Conservation (phyloP, 2,113 vertebrate species). For the Nyctibius bracteatus region DNA sequence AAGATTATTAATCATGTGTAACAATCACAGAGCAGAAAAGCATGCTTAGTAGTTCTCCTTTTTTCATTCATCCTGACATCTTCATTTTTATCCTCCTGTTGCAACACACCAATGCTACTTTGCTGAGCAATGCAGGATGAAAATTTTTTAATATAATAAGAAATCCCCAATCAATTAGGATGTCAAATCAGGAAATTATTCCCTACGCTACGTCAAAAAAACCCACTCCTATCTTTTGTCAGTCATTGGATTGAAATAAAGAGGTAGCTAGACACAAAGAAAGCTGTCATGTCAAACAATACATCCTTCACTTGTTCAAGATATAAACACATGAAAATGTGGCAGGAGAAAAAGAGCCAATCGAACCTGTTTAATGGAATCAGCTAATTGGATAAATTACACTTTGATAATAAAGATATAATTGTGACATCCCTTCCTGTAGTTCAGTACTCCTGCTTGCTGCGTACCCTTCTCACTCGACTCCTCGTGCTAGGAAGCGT, state of each 20-base stretch:
- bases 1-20: neutral
- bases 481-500: neutral
- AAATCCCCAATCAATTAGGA: conserved; percentile 31
- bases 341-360: conserved; percentile 47
- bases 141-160: neutral
- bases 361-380: conserved; percentile 51
- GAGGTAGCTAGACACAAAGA: conserved; percentile 8
- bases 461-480: neutral
- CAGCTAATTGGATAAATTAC: conserved; percentile 69
- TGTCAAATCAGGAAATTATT: conserved; percentile 56
- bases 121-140: neutral
- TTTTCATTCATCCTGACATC: neutral
- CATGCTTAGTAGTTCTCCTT: neutral
- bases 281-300: conserved; percentile 46
- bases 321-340: conserved; percentile 54
- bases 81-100: neutral
- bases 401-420: conserved; percentile 49
- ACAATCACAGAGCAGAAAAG: neutral
- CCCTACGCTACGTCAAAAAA: conserved; percentile 39
- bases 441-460: neutral
- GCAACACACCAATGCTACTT: neutral
- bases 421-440: neutral
- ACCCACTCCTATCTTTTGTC: conserved; percentile 52
- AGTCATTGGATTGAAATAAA: conserved; percentile 54
- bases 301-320: conserved; percentile 32